Conservation (phyloP, 2,888 invertebrate species). For the Trileptium ribeirensis region DNA sequence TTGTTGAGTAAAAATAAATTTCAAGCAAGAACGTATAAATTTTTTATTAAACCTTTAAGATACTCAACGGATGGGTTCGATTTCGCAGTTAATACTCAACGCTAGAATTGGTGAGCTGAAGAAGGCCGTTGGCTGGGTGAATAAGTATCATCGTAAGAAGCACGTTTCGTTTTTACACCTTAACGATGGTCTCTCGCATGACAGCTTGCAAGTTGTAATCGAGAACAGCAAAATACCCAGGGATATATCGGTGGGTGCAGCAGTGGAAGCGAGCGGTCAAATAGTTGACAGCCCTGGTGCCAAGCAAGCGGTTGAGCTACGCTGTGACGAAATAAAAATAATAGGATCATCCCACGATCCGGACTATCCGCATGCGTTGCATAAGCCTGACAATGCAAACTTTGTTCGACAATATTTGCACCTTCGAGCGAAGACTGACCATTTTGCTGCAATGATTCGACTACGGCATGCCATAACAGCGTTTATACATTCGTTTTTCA, state of each 20-base stretch:
- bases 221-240: too few relatives aligned
- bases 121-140: too few relatives aligned
- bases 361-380: not conserved
- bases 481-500: not conserved
- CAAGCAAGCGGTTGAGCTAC: not conserved
- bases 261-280: not conserved
- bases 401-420: not conserved
- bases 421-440: not conserved
- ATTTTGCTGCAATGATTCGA: not conserved
- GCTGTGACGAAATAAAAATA: not conserved
- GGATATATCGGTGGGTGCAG: not conserved
- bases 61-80: too few relatives aligned
- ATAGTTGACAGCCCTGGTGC: not conserved
- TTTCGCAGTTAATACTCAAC: too few relatives aligned
- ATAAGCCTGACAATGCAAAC: not conserved
- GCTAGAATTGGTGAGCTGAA: too few relatives aligned
- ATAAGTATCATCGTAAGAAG: too few relatives aligned
- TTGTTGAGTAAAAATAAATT: too few relatives aligned
- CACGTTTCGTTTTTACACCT: not conserved
- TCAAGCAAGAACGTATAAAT: too few relatives aligned
- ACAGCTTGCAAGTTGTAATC: not conserved
- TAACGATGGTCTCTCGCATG: not conserved
- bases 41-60: too few relatives aligned
- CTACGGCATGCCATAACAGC: not conserved
- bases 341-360: not conserved